phyloP scores from a whole-genome alignment of 1,140 invertebrate species.

The Lepidostoma basale region DNA sequence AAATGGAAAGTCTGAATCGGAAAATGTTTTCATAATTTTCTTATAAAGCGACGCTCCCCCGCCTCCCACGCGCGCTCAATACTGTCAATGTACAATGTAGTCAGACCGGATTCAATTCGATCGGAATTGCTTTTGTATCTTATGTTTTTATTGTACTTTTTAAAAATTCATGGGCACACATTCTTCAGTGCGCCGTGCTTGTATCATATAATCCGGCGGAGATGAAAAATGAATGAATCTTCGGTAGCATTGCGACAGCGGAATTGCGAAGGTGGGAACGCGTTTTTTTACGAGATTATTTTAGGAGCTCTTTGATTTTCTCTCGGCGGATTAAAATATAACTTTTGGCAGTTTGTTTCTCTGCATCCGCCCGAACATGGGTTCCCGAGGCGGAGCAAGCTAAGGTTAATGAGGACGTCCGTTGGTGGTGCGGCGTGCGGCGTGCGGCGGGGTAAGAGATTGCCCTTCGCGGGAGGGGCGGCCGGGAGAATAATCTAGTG shows the following conservation, averaged over 20 bases:
- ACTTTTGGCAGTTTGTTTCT: background rate
- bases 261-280: no score
- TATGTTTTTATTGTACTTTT: background rate
- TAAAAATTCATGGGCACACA: no score
- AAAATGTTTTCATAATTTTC: constrained; percentile 13
- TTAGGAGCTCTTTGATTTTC: background rate
- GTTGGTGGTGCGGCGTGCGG: background rate
- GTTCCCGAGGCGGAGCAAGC: no score
- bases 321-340: background rate
- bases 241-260: no score
- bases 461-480: background rate
- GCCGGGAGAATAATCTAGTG: background rate
- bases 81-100: background rate
- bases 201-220: no score
- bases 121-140: background rate
- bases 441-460: background rate
- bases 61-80: background rate
- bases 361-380: no score
- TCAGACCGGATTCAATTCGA: background rate
- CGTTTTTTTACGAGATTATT: no score
- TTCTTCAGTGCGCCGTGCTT: no score
- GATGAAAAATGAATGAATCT: no score
- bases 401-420: no score
- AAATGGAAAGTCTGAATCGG: background rate
- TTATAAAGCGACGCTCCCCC: background rate